Conservation (phyloP, 2,797 vertebrate species). For the Vireo griseus region DNA sequence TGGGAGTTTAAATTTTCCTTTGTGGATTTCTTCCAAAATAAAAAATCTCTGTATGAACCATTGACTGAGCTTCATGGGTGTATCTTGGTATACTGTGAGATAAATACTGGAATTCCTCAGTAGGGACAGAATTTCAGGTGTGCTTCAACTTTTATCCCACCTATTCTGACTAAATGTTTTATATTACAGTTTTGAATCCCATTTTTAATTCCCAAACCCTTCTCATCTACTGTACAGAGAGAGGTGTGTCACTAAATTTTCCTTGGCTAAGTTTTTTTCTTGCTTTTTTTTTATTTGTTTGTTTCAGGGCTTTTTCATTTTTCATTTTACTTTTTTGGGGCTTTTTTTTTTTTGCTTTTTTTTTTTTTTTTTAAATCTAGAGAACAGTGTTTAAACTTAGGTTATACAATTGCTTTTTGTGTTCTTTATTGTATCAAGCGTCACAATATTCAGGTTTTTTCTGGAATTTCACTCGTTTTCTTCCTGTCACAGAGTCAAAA, state of each 20-base stretch:
- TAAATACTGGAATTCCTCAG: neutral
- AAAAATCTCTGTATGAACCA: neutral
- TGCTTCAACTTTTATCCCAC: neutral
- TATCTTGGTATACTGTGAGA: neutral
- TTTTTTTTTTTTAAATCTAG: neutral
- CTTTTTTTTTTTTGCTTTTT: neutral
- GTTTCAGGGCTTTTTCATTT: rapidly evolving
- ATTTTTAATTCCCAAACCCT: neutral
- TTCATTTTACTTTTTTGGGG: rapidly evolving
- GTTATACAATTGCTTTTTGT: neutral
- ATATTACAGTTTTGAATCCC: neutral
- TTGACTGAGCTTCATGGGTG: rapidly evolving
- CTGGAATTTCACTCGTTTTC: neutral
- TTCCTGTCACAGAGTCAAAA: neutral
- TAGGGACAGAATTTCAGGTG: neutral
- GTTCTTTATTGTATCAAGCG: neutral
- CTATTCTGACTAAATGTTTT: neutral
- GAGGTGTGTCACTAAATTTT: neutral
- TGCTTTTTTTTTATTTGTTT: neutral
- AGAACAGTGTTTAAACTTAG: neutral
- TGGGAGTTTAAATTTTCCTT: neutral
- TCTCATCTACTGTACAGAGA: neutral
- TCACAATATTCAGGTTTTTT: neutral
- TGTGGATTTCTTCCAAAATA: neutral
- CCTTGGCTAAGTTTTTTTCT: neutral